Base-by-base conservation (phyloP, 2,797 vertebrate genomes). In the Cyclopterus lumpus region DNA sequence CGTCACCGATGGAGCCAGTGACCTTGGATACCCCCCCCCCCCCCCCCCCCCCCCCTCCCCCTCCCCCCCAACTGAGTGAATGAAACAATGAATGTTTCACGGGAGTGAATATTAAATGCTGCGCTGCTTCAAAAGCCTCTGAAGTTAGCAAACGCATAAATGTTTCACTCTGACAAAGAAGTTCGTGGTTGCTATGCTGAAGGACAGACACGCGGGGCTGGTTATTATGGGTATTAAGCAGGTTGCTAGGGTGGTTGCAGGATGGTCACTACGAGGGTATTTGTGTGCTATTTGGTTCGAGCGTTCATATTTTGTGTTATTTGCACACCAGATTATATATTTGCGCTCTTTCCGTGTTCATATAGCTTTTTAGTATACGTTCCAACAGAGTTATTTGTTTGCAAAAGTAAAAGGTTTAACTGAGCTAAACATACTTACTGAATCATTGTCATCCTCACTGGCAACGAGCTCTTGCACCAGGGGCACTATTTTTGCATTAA, bases 11-110 rank as follows among this genome's bases (percentile, higher is more conserved):
- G 74, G 44, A 80, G 58, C 51, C 1, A 12, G 40, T 81, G 87
- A 85, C 87, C 85, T 89, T 84, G 68, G n/a, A n/a, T n/a, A n/a
- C 70, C 68, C 75, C 67, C 30, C 60, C 62, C 42, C 73, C 77
- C 81, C 70, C 30, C 15, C 11, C 5, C 6, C 70, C 68, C 75
- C 67, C 30, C 60, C 62, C 42, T 73, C 77, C 81, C 70, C 30
- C 15, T 11, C 5, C 6, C 9, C 16, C 20, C 30, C 42, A 60
- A 51, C 22, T 40, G 24, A 22, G 18, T 4, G 30, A 53, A 62
- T 30, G 11, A 20, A 64, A 55, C 28, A 20, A 3, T 58, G 0
- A 22, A 53, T 15, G 48, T 54, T 55, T 54, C 22, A 49, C 8
- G 34, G 6, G 18, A 32, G 3, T 57, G 1, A 28, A 68, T 34